These are phyloP conservation scores for Drosophila dunni DNA, from an alignment of 1,140 invertebrate genomes.

Conservation along the genomic window DNA sequence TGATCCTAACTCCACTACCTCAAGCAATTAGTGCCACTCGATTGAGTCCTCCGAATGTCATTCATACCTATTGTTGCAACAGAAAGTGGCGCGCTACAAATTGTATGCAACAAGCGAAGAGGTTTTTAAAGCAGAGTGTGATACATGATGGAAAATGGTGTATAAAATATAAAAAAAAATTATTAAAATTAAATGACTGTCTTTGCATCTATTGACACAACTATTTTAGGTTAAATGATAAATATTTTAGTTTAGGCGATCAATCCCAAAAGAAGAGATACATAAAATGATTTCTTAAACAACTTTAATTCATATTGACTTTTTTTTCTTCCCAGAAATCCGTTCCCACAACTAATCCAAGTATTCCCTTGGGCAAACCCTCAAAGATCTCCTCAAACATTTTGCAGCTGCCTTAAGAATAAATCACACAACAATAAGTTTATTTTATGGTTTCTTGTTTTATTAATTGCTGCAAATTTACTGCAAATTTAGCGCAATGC, in stretches of 20 bases:
- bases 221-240: no score
- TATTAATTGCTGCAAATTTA: conserved; percentile 71
- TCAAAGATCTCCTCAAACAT: neutral
- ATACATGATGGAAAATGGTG: no score
- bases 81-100: conserved; percentile 27
- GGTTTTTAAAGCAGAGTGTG: conserved; percentile 12
- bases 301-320: neutral
- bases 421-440: conserved; percentile 49
- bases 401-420: conserved; percentile 29
- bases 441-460: conserved; percentile 52
- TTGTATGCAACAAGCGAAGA: conserved; percentile 6
- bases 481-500: conserved; percentile 54
- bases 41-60: conserved; percentile 63
- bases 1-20: conserved; percentile 10
- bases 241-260: no score
- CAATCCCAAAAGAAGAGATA: neutral
- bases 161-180: no score
- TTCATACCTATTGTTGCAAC: conserved; percentile 24
- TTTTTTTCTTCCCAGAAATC: neutral
- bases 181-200: no score
- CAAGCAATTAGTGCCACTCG: conserved; percentile 68
- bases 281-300: neutral
- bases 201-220: no score
- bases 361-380: neutral
- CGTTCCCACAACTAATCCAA: conserved; percentile 5